Evolutionary conservation across 2,113 vertebrate species (phyloP).

Genomic region (Indicator maculatus): DNA sequence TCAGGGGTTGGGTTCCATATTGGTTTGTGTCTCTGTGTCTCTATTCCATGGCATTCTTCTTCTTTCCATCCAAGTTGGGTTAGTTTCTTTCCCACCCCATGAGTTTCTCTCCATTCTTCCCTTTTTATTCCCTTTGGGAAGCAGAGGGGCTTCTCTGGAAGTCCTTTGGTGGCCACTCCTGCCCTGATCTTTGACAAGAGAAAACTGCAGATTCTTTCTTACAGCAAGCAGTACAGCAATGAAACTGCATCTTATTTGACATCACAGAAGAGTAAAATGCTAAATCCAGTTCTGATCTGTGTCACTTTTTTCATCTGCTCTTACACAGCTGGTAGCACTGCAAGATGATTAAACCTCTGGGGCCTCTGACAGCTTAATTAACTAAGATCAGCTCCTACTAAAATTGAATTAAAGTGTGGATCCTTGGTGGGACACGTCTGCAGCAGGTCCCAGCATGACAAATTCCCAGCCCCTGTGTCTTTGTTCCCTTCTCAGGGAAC

Average conservation of each 20-base stretch:
- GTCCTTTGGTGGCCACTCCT: no score
- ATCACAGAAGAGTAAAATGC: background rate
- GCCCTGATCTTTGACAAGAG: no score
- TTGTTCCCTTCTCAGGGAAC: background rate
- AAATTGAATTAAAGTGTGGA: background rate
- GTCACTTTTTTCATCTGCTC: background rate
- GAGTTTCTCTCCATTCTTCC: no score
- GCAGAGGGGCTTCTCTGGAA: no score
- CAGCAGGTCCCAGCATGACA: background rate
- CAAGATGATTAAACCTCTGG: background rate
- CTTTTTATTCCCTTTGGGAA: no score
- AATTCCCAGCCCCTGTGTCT: slow-evolving; percentile 29
- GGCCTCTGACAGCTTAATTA: background rate
- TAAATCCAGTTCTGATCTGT: background rate
- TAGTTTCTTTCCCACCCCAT: no score
- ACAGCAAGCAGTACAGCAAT: background rate
- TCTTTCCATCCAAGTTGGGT: no score
- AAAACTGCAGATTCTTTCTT: background rate
- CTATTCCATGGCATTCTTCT: no score
- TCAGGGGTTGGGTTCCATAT: no score
- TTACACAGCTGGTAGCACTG: background rate
- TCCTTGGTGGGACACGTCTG: background rate
- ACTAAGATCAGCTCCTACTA: background rate
- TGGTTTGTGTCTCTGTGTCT: no score
- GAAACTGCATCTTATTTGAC: no score